phyloP scores from a whole-genome alignment of 2,113 vertebrate genomes.

The Marcusenius ussheri region DNA sequence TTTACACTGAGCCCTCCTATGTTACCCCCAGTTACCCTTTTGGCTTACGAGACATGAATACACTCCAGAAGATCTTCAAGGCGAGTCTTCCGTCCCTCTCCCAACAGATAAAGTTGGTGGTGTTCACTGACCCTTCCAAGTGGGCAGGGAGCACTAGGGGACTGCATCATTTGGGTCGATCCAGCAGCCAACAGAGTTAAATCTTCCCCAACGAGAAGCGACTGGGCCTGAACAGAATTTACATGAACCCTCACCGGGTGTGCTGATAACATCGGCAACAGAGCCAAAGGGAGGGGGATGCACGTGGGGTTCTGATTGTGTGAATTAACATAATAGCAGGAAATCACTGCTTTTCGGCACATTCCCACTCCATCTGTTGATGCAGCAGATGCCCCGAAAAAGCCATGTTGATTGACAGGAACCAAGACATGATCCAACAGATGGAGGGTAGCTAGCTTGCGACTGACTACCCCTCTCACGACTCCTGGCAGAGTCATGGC shows the following conservation, averaged over 20 bases:
- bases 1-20: neutral
- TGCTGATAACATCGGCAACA: constrained; percentile 35
- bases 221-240: neutral
- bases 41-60: neutral
- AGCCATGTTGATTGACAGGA: constrained; percentile 23
- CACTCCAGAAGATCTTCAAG: neutral
- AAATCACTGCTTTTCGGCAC: constrained; percentile 35
- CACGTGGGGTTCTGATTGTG: constrained; percentile 43
- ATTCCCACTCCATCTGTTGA: constrained; percentile 37
- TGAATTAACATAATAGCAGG: constrained; percentile 44
- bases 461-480: constrained; percentile 16
- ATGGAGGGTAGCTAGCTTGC: neutral
- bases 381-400: constrained; percentile 11
- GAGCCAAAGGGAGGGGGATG: constrained; percentile 22
- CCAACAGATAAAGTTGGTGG: neutral
- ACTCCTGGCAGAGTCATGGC: neutral
- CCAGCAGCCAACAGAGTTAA: neutral
- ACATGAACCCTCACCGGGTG: neutral
- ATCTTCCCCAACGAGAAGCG: neutral
- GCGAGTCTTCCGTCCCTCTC: neutral
- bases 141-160: neutral
- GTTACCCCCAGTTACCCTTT: neutral
- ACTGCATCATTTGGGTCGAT: neutral
- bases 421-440: constrained; percentile 21
- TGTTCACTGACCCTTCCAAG: neutral